These are phyloP conservation scores for Gordius sp. DNA, from an alignment of 2,888 invertebrate genomes.

Conservation along the genomic window DNA sequence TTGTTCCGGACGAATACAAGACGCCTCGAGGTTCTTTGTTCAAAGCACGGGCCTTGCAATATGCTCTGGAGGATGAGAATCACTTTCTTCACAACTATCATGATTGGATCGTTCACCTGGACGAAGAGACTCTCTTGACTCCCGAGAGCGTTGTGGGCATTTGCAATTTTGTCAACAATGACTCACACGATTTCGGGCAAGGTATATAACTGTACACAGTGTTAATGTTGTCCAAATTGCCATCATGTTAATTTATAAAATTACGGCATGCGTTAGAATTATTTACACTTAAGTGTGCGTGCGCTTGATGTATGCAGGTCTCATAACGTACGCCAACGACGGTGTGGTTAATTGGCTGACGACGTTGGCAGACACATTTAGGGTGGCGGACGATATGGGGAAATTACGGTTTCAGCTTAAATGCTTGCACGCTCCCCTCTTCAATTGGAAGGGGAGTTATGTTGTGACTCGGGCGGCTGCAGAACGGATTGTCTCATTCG, in stretches of 20 bases:
- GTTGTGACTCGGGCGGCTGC: slow-evolving; percentile 58
- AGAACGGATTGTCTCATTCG: slow-evolving; percentile 45
- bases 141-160: slow-evolving; percentile 53
- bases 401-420: slow-evolving; percentile 70
- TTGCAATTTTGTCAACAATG: slow-evolving; percentile 71
- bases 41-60: slow-evolving; percentile 74
- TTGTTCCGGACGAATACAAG: slow-evolving; percentile 49
- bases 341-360: slow-evolving; percentile 81
- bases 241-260: background rate
- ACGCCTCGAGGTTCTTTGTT: slow-evolving; percentile 41
- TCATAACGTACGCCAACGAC: slow-evolving; percentile 55
- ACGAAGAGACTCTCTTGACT: slow-evolving; percentile 76
- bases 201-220: slow-evolving; percentile 32
- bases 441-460: slow-evolving; percentile 92
- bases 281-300: background rate
- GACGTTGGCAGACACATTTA: slow-evolving; percentile 60
- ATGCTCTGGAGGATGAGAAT: slow-evolving; percentile 65
- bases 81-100: slow-evolving; percentile 49
- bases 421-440: slow-evolving; percentile 68
- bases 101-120: slow-evolving; percentile 71
- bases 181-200: slow-evolving; percentile 78
- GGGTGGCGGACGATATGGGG: slow-evolving; percentile 90
- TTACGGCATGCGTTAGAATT: background rate
- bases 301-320: slow-evolving; percentile 20
- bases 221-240: background rate